A percentile compares a stretch with the other conserved stretches of the same genome.
Evolutionary conservation across 2,113 vertebrate species (phyloP).

Genomic region (Ondatra zibethicus): DNA sequence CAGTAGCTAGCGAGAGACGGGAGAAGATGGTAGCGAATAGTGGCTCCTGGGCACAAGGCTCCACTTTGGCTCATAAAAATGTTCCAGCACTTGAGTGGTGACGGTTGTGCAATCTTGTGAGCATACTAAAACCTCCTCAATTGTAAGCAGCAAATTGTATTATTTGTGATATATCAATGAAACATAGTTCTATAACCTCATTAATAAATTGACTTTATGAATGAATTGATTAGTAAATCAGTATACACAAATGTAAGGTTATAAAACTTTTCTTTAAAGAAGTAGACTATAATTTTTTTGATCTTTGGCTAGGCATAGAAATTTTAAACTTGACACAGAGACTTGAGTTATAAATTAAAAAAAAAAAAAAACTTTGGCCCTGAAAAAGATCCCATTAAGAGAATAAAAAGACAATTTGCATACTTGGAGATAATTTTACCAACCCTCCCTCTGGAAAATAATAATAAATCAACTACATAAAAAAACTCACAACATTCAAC

Average conservation of each 20-base stretch:
- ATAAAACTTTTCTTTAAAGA: background rate
- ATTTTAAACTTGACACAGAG: background rate
- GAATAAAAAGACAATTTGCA: background rate
- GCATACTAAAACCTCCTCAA: background rate
- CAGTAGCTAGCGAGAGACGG: background rate
- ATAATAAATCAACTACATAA: background rate
- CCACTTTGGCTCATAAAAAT: background rate
- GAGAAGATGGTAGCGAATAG: rapidly evolving
- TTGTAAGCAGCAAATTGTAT: background rate
- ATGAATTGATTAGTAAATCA: background rate
- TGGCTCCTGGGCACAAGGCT: no score
- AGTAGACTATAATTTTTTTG: background rate
- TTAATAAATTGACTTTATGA: background rate
- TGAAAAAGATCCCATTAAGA: background rate
- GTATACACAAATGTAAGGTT: background rate
- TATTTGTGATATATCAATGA: background rate
- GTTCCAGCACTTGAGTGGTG: background rate
- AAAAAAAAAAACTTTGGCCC: background rate
- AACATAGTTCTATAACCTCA: background rate
- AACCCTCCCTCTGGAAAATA: background rate
- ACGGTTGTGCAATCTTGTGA: background rate
- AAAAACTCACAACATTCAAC: background rate
- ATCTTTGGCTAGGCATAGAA: background rate
- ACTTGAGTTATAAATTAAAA: background rate
- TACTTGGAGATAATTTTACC: background rate